Percentiles rank a stretch among this genome's conserved stretches.
Evolutionary conservation across 2,797 vertebrate genomes (phyloP).

Genomic region (Neopelma chrysocephalum): DNA sequence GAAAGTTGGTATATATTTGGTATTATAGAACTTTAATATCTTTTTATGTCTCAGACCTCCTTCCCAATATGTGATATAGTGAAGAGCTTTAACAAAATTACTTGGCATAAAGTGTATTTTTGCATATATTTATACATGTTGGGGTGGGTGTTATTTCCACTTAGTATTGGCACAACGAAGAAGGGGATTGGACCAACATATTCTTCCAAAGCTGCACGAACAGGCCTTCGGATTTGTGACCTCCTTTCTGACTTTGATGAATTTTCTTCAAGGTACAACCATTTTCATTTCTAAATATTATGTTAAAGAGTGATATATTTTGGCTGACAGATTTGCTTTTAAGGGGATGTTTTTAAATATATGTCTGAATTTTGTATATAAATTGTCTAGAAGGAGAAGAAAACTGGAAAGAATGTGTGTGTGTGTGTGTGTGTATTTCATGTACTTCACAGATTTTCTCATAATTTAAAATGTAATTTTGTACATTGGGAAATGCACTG

Average conservation of each 20-base stretch:
- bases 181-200: slow-evolving; percentile 98
- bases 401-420: background rate
- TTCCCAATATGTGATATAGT: background rate
- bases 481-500: background rate
- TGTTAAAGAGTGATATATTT: background rate
- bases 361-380: background rate
- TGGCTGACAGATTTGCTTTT: background rate
- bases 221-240: slow-evolving; percentile 94
- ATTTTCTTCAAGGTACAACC: slow-evolving; percentile 87
- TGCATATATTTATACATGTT: background rate
- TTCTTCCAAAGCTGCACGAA: slow-evolving; percentile 94
- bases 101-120: background rate
- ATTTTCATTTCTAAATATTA: slow-evolving; percentile 3
- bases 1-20: background rate
- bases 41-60: background rate
- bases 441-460: background rate
- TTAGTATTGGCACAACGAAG: slow-evolving; percentile 96
- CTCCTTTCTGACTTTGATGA: slow-evolving; percentile 94
- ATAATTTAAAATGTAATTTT: background rate
- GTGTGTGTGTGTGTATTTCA: background rate
- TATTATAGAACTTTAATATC: background rate
- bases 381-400: background rate
- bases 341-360: background rate
- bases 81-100: background rate
- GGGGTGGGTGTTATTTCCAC: background rate